A percentile compares a stretch with the other conserved stretches of the same genome.
These are phyloP conservation scores for Typhlichthys subterraneus DNA, from an alignment of 2,797 vertebrate species.

Conservation along the genomic window DNA sequence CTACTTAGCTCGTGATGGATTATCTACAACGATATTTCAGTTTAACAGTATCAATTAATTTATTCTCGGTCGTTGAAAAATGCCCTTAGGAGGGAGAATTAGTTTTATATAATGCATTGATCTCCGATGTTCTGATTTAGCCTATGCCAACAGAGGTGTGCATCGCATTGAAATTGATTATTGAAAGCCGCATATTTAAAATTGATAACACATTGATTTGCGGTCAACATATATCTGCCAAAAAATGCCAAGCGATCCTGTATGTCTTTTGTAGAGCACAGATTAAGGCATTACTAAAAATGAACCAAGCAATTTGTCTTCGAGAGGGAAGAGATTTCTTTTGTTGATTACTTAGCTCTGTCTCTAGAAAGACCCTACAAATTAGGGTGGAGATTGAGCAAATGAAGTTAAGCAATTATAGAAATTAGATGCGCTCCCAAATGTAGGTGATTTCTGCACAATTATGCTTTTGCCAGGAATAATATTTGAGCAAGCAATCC, in stretches of 20 bases:
- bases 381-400: conserved; percentile 50
- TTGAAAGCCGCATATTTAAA: conserved; percentile 33
- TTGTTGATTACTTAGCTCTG: conserved; percentile 58
- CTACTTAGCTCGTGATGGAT: conserved; percentile 4
- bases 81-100: conserved; percentile 21
- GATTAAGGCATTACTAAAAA: conserved; percentile 49
- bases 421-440: conserved; percentile 48
- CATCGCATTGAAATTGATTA: conserved; percentile 28
- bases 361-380: conserved; percentile 38
- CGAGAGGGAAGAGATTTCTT: conserved; percentile 51
- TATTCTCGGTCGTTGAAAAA: conserved; percentile 36
- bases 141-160: conserved; percentile 15
- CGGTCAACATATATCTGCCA: conserved; percentile 38
- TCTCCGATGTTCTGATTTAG: conserved; percentile 32
- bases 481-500: conserved; percentile 49
- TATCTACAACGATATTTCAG: conserved; percentile 15
- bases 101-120: conserved; percentile 43
- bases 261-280: conserved; percentile 34
- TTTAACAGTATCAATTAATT: conserved; percentile 42
- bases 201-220: conserved; percentile 52
- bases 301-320: conserved; percentile 56
- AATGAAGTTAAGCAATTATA: conserved; percentile 48
- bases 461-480: conserved; percentile 22
- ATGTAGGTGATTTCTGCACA: conserved; percentile 42
- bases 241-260: neutral